Evolutionary conservation across 2,797 vertebrate species (phyloP).

Genomic region (Scolopax rusticola): DNA sequence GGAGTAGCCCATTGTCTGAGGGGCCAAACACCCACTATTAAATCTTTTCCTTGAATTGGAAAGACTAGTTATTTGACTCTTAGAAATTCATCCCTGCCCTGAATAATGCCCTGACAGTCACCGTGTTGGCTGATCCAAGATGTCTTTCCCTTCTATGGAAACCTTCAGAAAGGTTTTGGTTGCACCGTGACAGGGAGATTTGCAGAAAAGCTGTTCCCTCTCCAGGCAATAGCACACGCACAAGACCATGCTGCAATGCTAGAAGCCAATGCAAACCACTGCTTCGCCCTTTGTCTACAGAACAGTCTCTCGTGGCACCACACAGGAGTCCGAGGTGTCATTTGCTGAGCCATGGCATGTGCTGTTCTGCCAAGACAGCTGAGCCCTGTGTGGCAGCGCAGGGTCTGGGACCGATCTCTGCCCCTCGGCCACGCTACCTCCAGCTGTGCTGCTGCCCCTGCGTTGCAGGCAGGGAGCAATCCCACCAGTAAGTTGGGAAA

Average conservation of each 20-base stretch:
- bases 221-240: neutral
- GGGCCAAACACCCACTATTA: neutral
- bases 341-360: rapidly evolving
- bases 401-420: neutral
- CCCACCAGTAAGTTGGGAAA: rapidly evolving
- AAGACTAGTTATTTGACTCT: neutral
- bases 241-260: neutral
- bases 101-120: neutral
- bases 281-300: neutral
- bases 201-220: neutral
- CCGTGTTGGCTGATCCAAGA: neutral
- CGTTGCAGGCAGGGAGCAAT: neutral
- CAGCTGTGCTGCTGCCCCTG: rapidly evolving
- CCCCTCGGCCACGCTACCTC: rapidly evolving
- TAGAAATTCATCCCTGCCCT: neutral
- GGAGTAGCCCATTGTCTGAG: neutral
- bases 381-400: neutral
- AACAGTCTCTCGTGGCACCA: rapidly evolving
- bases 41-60: neutral
- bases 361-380: neutral
- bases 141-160: neutral
- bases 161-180: neutral
- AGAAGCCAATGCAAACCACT: neutral
- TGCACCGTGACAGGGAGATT: neutral
- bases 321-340: neutral